phyloP scores from a whole-genome alignment of 2,113 vertebrate species.

The Gallinago paraguaiae region DNA sequence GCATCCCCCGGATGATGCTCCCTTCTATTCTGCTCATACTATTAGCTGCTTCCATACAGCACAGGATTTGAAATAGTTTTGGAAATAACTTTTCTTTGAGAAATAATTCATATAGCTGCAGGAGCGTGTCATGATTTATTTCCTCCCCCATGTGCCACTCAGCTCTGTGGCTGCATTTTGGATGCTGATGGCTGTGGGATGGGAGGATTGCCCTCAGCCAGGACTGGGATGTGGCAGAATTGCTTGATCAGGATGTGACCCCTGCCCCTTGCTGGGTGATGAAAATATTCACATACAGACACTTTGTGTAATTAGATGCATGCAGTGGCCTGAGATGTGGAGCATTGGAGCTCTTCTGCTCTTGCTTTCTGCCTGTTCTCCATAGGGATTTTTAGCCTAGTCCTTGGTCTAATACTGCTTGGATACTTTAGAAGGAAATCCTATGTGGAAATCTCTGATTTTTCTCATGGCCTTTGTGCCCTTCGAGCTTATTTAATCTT shows the following conservation, averaged over 20 bases:
- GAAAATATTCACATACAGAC: no score
- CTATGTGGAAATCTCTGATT: background rate
- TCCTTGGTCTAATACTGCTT: background rate
- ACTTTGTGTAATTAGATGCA: background rate
- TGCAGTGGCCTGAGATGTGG: rapidly evolving
- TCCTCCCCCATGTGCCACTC: rapidly evolving
- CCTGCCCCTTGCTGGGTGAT: no score
- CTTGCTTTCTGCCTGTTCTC: background rate
- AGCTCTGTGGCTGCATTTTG: background rate
- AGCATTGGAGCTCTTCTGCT: background rate
- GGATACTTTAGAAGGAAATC: background rate
- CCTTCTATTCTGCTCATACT: background rate
- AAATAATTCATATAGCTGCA: background rate
- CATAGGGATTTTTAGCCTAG: background rate
- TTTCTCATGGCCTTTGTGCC: background rate
- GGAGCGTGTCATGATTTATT: background rate
- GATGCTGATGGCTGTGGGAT: background rate
- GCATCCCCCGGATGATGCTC: rapidly evolving
- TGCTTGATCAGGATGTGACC: background rate
- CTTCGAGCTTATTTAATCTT: background rate
- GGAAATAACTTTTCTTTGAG: background rate
- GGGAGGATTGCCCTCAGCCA: background rate
- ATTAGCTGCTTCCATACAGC: background rate
- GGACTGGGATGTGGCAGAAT: background rate
- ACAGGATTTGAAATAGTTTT: background rate